Base-by-base conservation (phyloP, 1,140 invertebrate genomes). In the Brachionus sp. region DNA sequence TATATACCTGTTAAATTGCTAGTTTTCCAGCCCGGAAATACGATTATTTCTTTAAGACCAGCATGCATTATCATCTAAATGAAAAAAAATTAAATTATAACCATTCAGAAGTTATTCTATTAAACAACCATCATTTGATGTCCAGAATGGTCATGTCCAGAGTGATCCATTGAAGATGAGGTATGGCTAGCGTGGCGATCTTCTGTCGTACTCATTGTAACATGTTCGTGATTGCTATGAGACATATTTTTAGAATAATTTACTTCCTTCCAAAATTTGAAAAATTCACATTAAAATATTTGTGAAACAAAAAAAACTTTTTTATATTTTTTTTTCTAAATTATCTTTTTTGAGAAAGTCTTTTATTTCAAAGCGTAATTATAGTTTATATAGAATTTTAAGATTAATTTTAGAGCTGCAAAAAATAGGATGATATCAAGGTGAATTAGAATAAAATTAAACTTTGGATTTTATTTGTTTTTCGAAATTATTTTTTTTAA, bases 31-130 rank as follows among this genome's bases (percentile, higher is more conserved):
- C 62, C 77, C 3, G 77, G 77, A 25, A 80, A 80, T 6, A 80
- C 77, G 57, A 80, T 80, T 19, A 80, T 80, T 62, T 80, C 77
- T 57, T 39, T 57, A 37, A 62, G 33, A 16, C 77, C 77, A 62
- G 77, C 19, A 66, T 80, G 77, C 77, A 80, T 80, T 37, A 62
- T 19, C 77, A 80, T 80, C 77, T 80, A 42, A 50, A 29, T 19
- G 39, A 19, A 80, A 39, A 13, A 29, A 13, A 25, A 42, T 37
- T 12, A 0, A 44, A 4, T 57, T 42, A 25, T 25, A 80, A 19
- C 10, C 4, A 13, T 46, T 23, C 2, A 0, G 6, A 16, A 37
- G 6, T 37, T 33, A 42, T 29, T 25, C 29, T 1, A 42, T 37
- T 42, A n/a, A 25, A 6, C 9, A 7, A 80, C 33, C 77, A 80